Conservation (phyloP, 2,113 vertebrate species). For the Aythya baeri region DNA sequence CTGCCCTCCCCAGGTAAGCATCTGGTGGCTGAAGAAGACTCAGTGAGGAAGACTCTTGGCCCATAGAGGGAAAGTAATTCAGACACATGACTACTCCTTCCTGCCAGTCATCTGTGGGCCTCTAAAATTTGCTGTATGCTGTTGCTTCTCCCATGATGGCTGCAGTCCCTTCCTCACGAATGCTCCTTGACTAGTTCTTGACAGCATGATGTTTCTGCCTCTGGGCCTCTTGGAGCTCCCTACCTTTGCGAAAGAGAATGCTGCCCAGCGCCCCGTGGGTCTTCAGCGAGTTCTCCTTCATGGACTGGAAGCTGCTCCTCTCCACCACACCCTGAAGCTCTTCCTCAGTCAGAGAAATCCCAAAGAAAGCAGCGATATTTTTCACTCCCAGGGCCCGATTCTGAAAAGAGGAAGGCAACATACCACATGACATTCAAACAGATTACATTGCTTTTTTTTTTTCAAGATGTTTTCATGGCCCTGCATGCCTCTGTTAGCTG, state of each 20-base stretch:
- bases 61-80: background rate
- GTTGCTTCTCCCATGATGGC: background rate
- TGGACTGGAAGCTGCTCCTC: slow-evolving; percentile 61
- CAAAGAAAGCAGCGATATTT: slow-evolving; percentile 53
- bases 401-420: background rate
- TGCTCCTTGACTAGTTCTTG: background rate
- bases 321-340: slow-evolving; percentile 22
- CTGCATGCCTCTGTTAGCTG: background rate
- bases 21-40: background rate
- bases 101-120: background rate
- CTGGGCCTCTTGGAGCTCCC: background rate
- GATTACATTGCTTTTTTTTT: background rate
- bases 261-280: slow-evolving; percentile 14
- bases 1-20: background rate
- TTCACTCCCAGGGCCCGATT: background rate
- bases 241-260: slow-evolving; percentile 62
- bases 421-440: background rate
- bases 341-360: slow-evolving; percentile 43
- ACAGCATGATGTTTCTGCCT: background rate
- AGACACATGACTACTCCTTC: background rate
- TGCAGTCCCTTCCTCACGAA: background rate
- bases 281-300: slow-evolving; percentile 51
- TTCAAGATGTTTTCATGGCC: background rate
- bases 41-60: background rate
- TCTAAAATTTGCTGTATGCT: background rate